phyloP scores from a whole-genome alignment of 2,113 vertebrate species.

The Carassius carassius region DNA sequence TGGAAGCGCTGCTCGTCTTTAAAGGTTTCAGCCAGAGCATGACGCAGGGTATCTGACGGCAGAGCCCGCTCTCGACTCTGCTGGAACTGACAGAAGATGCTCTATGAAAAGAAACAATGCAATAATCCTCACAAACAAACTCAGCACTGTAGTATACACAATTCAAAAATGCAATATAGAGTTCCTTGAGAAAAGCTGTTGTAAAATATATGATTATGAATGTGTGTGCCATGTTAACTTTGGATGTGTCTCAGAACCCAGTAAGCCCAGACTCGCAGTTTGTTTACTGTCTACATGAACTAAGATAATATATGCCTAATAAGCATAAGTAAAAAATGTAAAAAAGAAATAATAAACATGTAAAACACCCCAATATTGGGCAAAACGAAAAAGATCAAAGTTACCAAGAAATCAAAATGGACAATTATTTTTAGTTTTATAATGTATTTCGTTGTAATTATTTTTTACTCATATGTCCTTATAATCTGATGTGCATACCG shows the following conservation, averaged over 20 bases:
- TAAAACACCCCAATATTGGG: too few relatives aligned
- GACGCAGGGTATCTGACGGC: slow-evolving; percentile 91
- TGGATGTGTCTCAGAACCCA: not conserved
- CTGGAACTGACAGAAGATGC: slow-evolving; percentile 94
- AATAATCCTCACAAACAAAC: not conserved
- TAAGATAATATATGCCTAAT: not conserved
- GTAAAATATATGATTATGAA: too few relatives aligned
- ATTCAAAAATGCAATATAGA: not conserved
- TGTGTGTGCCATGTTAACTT: too few relatives aligned
- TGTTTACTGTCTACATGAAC: not conserved
- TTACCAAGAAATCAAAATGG: not conserved
- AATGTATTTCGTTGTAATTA: too few relatives aligned
- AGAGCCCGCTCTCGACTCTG: slow-evolving; percentile 94
- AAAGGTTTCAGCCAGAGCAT: slow-evolving; percentile 94
- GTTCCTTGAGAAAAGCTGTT: not conserved
- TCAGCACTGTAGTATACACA: not conserved
- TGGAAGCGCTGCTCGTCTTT: slow-evolving; percentile 98
- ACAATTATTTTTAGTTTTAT: too few relatives aligned
- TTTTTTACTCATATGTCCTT: not conserved
- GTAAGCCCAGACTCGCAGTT: not conserved
- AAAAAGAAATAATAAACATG: too few relatives aligned
- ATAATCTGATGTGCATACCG: not conserved
- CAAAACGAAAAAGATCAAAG: too few relatives aligned
- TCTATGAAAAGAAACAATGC: slow-evolving; percentile 70
- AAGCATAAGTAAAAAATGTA: too few relatives aligned